Evolutionary conservation across 53 echinoderm and acorn worm species (phyloP).

Genomic region (Echinarachnius parma): DNA sequence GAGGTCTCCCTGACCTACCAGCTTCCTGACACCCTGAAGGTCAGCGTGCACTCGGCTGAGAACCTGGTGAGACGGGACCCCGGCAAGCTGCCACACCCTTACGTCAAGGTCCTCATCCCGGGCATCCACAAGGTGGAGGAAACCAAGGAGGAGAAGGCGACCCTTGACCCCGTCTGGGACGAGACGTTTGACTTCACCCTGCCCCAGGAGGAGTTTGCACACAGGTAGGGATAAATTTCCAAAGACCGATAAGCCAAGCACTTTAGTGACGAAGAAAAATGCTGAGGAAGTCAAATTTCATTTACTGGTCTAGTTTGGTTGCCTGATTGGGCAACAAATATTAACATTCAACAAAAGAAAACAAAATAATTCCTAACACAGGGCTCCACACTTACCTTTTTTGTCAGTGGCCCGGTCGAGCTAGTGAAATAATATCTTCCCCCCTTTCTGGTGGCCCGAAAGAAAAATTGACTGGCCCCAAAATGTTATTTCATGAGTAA

Average conservation of each 20-base stretch:
- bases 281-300: too few relatives aligned
- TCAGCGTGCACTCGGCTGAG: slow-evolving; percentile 62
- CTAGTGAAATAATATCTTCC: too few relatives aligned
- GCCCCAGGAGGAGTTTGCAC: slow-evolving; percentile 69
- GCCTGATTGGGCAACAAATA: too few relatives aligned
- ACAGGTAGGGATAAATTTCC: slow-evolving; percentile 52
- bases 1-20: slow-evolving; percentile 67
- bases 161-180: slow-evolving; percentile 77
- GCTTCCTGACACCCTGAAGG: slow-evolving; percentile 81
- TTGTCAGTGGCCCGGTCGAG: too few relatives aligned
- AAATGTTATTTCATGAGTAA: too few relatives aligned
- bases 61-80: slow-evolving; percentile 64
- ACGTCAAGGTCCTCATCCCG: slow-evolving; percentile 81
- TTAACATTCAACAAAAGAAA: too few relatives aligned
- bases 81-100: slow-evolving; percentile 69
- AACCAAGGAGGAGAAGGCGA: slow-evolving; percentile 71
- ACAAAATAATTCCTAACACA: too few relatives aligned
- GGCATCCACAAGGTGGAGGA: slow-evolving; percentile 80
- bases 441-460: too few relatives aligned
- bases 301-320: too few relatives aligned
- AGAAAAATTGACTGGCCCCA: too few relatives aligned
- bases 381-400: too few relatives aligned
- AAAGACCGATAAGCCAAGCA: neutral
- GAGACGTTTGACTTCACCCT: slow-evolving; percentile 80
- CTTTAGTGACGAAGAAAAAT: neutral